Evolutionary conservation across 2,888 invertebrate species (phyloP), one percentile per base, ranked within the genome.

Genomic region (Oscheius sp.): DNA sequence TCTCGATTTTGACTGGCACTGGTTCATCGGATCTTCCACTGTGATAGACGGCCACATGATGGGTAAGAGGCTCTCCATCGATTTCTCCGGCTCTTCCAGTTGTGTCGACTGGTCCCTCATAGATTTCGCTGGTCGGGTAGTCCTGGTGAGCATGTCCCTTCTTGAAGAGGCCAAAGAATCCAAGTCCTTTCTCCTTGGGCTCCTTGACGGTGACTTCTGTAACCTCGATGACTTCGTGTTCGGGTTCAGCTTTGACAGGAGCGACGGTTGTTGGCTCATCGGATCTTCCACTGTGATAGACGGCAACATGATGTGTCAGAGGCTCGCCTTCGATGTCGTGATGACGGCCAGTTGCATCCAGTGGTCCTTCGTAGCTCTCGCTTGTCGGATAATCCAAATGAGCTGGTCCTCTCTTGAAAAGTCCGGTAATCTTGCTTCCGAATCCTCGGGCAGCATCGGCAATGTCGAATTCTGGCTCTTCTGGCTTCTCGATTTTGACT

Each of bases 371-470:
- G 71, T 73, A 81, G 49, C 27, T 27, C 21, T 79, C 81, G 43
- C 69, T 73, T 41, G 71, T 69, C 18, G 80, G 80, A 68, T 80
- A 80, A 55, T 80, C 80, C 18, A 63, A 73, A 64, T 78, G 78
- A 45, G 79, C 72, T 12, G 74, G 72, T 23, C 75, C 64, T 53
- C 70, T 72, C 69, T 80, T 79, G 78, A 80, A 80, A 16, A 80
- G 68, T 18, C 80, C 76, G 53, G 76, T 68, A 29, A 80, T 58
- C 71, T 76, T 75, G 61, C n/a, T 46, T 43, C 68, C 69, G 45
- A 74, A 41, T 59, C 77, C 72, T 55, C 72, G 43, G 49, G 72
- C 69, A 56, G 58, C 27, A 69, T 64, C 29, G 13, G 35, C 55
- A 18, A 25, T 27, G 29, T 35, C 52, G 16, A 68, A 25, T 45